Base-by-base conservation (phyloP, 1,140 invertebrate genomes). In the Anastatus disparis region DNA sequence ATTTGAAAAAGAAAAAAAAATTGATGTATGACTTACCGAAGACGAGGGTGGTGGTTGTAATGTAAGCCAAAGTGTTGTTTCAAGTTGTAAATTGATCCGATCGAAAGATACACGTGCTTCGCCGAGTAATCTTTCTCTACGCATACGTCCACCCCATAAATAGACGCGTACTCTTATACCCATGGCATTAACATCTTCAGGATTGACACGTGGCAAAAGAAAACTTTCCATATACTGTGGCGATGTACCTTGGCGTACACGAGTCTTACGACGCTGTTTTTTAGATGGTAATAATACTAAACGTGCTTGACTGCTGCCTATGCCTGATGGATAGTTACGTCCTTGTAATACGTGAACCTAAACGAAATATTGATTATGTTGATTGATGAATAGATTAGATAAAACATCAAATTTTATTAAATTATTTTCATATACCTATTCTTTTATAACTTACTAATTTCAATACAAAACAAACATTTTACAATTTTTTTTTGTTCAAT, bases 141-240 rank as follows among this genome's bases (percentile, higher is more conserved):
- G 89, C 92, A 97, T 95, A 62, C 95, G 87, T 3, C 95, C 94
- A 15, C 83, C 74, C 84, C 81, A 85, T 10, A 83, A 74, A 80
- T 97, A 97, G 13, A 98, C 89, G n/a, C 96, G 89, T 29, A 97
- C 90, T 35, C 96, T 89, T 0, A 97, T 88, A 0, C 95, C 95
- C 89, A 97, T 93, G 17, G 93, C 93, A 79, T 94, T 93, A 2
- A 97, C 94, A 78, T 97, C 96, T 86, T 97, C 95, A 84, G 94
- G 94, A 86, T 95, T 95, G 42, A 97, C 94, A 81, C 95, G 92
- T 82, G 91, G 94, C 71, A 98, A 90, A 42, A 95, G 87, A 82
- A 97, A 97, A 76, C 93, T 95, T 81, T 97, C 96, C 89, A 96
- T 93, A 78, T 94, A 97, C 77, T 95, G 92, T 1, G 95, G 95